A percentile compares a stretch with the other conserved stretches of the same genome.
Conservation (phyloP, 2,888 invertebrate species). For the Protodeltote pygarga region DNA sequence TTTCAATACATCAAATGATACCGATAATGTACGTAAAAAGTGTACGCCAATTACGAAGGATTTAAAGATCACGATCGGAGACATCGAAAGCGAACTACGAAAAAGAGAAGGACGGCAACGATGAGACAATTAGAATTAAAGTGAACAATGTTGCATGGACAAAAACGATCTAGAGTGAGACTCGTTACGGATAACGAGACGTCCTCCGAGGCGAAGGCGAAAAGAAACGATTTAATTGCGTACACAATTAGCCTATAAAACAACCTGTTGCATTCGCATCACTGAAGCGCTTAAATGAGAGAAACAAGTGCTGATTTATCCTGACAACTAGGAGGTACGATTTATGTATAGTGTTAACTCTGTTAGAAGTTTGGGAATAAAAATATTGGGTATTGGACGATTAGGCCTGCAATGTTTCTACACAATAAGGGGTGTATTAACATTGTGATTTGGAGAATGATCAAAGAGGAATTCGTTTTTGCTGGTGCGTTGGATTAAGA, state of each 20-base stretch:
- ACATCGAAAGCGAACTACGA: constrained; percentile 35
- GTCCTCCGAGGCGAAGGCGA: constrained; percentile 62
- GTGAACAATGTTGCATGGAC: constrained; percentile 62
- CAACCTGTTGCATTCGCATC: constrained; percentile 74
- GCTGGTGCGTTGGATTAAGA: constrained; percentile 35
- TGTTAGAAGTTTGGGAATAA: constrained; percentile 9
- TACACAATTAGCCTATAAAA: constrained; percentile 77
- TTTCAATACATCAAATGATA: constrained; percentile 55
- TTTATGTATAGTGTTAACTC: constrained; percentile 30
- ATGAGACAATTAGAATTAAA: constrained; percentile 61
- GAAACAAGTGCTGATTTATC: constrained; percentile 49
- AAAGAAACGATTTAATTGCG: constrained; percentile 77
- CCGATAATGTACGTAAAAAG: constrained; percentile 49
- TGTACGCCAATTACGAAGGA: constrained; percentile 44
- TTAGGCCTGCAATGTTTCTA: constrained; percentile 1
- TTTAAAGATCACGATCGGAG: constrained; percentile 43
- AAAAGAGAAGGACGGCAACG: constrained; percentile 43
- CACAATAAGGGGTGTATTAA: not conserved
- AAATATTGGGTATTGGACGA: not conserved
- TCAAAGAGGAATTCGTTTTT: constrained; percentile 7
- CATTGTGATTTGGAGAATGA: not conserved
- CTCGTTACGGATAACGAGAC: constrained; percentile 67
- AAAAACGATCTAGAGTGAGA: constrained; percentile 60
- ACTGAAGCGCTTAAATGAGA: constrained; percentile 59
- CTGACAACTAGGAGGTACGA: constrained; percentile 27